Percentiles rank a stretch among this genome's conserved stretches.
phyloP scores from a whole-genome alignment of 1,140 invertebrate species.

The Eriosoma lanigerum region DNA sequence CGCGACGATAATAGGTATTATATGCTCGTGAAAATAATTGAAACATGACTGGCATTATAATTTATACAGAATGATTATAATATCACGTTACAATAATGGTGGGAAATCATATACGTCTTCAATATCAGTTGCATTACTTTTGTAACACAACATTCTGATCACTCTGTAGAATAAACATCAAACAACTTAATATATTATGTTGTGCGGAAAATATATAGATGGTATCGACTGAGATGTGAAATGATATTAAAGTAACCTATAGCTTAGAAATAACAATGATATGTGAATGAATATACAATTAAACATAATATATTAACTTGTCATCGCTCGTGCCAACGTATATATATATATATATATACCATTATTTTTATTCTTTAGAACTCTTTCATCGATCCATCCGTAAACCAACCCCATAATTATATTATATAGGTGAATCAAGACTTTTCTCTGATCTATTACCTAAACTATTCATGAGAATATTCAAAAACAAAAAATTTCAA shows the following conservation, averaged over 20 bases:
- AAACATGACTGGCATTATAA: slow-evolving; percentile 18
- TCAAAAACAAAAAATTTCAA: too few species aligned
- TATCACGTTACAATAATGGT: too few species aligned
- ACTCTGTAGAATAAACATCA: too few species aligned
- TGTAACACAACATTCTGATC: too few species aligned
- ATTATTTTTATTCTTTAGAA: background rate
- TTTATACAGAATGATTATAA: too few species aligned
- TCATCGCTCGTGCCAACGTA: slow-evolving; percentile 26
- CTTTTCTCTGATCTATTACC: background rate
- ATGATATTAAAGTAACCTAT: background rate
- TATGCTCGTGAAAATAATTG: background rate
- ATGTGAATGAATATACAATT: slow-evolving; percentile 7
- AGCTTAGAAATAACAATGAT: background rate
- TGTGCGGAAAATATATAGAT: background rate
- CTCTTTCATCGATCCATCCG: background rate
- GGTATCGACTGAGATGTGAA: background rate
- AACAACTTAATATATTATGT: slow-evolving; percentile 23
- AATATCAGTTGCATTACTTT: too few species aligned
- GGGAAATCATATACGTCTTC: too few species aligned
- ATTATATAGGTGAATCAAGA: too few species aligned
- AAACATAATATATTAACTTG: slow-evolving; percentile 46
- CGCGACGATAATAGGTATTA: too few species aligned
- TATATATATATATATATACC: background rate
- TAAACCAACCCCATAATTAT: too few species aligned
- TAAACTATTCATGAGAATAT: too few species aligned